Percentiles rank a stretch among this genome's conserved stretches.
Evolutionary conservation across 2,888 invertebrate species (phyloP).

Genomic region (Tetranychus piercei): DNA sequence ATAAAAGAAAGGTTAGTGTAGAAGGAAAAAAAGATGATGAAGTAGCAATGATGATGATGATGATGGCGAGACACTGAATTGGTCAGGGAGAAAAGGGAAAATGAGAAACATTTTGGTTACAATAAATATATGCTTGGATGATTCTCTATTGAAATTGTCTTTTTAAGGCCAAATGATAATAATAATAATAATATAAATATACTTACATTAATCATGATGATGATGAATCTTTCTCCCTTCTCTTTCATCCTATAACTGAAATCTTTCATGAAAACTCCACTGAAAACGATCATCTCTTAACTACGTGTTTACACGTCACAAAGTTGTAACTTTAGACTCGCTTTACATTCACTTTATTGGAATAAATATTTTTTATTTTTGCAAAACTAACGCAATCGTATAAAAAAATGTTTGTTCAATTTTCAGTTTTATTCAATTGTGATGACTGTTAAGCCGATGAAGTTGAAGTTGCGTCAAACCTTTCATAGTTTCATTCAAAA

Average conservation of each 20-base stretch:
- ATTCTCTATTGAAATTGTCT: constrained; percentile 2
- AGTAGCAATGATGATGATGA: background rate
- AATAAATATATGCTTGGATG: constrained; percentile 1
- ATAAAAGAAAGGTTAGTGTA: background rate
- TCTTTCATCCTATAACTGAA: background rate
- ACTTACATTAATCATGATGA: background rate
- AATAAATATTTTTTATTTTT: too few species aligned
- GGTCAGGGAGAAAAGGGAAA: constrained; percentile 1
- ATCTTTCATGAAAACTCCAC: too few species aligned
- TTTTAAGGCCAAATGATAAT: background rate
- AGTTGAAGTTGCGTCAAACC: too few species aligned
- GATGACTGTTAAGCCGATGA: too few species aligned
- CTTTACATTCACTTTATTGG: too few species aligned
- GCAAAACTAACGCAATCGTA: too few species aligned
- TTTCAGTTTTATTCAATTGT: too few species aligned
- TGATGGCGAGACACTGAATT: constrained; percentile 2
- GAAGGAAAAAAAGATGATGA: background rate
- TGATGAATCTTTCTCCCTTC: background rate
- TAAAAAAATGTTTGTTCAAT: too few species aligned
- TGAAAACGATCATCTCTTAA: too few species aligned
- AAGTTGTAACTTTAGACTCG: too few species aligned
- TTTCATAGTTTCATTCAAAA: too few species aligned
- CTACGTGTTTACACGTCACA: too few species aligned
- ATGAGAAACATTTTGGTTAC: background rate
- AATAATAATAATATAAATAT: background rate